A percentile compares a stretch with the other conserved stretches of the same genome.
Evolutionary conservation across 2,888 invertebrate species (phyloP).

Genomic region (Biston betularia): DNA sequence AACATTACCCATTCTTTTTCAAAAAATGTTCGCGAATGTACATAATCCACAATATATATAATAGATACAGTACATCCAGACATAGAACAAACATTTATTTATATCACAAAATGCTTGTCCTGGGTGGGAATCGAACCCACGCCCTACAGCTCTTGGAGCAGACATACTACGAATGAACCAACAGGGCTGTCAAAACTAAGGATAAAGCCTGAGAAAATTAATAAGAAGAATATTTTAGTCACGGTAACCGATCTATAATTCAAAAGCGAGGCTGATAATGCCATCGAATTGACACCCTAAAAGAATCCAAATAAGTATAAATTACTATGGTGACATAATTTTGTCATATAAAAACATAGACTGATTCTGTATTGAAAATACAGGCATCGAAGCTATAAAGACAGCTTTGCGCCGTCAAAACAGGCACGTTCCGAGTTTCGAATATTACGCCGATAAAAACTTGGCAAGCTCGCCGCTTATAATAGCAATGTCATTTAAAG

Average conservation of each 20-base stretch:
- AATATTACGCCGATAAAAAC: slow-evolving; percentile 34
- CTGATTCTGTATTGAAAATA: slow-evolving; percentile 19
- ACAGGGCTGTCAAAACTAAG: no score
- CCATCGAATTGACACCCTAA: no score
- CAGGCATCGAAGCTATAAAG: slow-evolving; percentile 17
- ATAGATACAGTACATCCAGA: no score
- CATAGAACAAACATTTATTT: no score
- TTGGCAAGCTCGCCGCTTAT: slow-evolving; percentile 34
- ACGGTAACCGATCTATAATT: not conserved
- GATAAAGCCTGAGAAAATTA: no score
- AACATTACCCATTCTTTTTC: no score
- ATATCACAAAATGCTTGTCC: no score
- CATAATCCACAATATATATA: no score
- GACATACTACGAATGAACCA: no score
- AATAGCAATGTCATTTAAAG: slow-evolving; percentile 32
- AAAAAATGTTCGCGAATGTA: no score
- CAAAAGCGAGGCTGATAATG: not conserved
- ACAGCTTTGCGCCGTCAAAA: slow-evolving; percentile 22
- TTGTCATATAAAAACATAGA: slow-evolving; percentile 10
- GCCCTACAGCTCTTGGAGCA: no score
- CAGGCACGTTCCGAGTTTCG: slow-evolving; percentile 29
- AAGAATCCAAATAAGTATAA: not conserved
- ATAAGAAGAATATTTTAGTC: not conserved
- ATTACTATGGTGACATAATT: slow-evolving; percentile 2
- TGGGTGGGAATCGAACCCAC: no score